Base-by-base conservation (phyloP, 2,888 invertebrate species). In the Willowsia nigromaculata region DNA sequence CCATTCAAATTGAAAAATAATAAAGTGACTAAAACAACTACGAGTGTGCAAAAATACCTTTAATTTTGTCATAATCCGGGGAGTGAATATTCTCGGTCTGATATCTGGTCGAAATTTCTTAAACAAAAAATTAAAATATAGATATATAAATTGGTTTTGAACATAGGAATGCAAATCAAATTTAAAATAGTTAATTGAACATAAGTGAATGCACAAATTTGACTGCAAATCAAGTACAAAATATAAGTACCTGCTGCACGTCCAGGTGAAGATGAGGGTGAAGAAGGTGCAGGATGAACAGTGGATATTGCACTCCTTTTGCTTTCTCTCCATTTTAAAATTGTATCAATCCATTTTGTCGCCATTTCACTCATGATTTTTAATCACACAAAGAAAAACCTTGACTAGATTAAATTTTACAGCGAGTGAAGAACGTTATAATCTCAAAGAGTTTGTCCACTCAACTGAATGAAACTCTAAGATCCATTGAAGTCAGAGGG, bases 11-110 rank as follows among this genome's bases (percentile, higher is more conserved):
- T n/a, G n/a, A n/a, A n/a, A n/a, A n/a, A n/a, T n/a, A 47, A n/a
- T 59, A 59, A 7, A 81, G 7, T n/a, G 6, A 7, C 11, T 4
- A 22, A 25, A 3, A 5, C 4, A 30, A 59, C 30, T 30, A 37
- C 4, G 1, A 9, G n/a, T 62, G 30, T 47, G 5, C 11, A 65
- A 65, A 65, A 83, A 47, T 59, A 91, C 91, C 91, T 89, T 91
- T 91, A 25, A 91, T 89, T 87, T 90, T 91, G 18, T 91, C 91
- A 47, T 91, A 90, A 1, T 91, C 91, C 22, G 91, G 89, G 15
- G 89, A 81, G 37, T 89, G 88, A 13, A 87, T 30, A 47, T 90
- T 91, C 50, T 91, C 91, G 6, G 86, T 90, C 5, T 62, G 80
- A 56, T 90, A 91, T 27, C 90, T 11, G 1, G 89, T 85, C 7